phyloP scores from a whole-genome alignment of 2,797 vertebrate genomes.

The Podarcis siculus region DNA sequence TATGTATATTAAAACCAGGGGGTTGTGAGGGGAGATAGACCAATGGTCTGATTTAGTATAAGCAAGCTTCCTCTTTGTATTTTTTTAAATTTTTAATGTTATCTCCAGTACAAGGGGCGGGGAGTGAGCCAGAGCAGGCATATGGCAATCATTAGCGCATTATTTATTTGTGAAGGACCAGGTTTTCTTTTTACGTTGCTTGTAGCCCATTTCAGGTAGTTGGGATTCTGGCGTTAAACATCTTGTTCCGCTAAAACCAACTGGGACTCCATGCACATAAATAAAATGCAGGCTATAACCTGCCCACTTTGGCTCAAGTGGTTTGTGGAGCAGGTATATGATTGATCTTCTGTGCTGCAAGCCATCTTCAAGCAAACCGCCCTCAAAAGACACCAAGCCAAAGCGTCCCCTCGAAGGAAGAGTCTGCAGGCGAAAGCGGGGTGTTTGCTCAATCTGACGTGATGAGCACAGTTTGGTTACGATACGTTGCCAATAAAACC shows the following conservation, averaged over 20 bases:
- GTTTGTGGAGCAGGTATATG: not conserved
- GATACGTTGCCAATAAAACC: slow-evolving; percentile 12
- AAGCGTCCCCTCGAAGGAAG: slow-evolving; percentile 6
- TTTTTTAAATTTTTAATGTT: too few relatives aligned
- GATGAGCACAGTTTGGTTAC: slow-evolving; percentile 2
- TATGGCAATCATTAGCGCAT: too few relatives aligned
- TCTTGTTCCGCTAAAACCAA: not conserved
- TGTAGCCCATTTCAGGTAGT: not conserved
- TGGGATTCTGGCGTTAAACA: not conserved
- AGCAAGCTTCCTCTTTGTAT: too few relatives aligned
- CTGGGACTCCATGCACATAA: not conserved
- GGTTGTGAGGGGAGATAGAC: too few relatives aligned
- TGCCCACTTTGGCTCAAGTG: not conserved
- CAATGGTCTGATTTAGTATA: too few relatives aligned
- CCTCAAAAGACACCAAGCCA: not conserved
- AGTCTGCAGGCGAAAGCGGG: not conserved
- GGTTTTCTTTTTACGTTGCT: not conserved
- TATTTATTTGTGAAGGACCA: too few relatives aligned
- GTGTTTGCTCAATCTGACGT: slow-evolving; percentile 27
- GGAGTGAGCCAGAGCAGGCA: too few relatives aligned
- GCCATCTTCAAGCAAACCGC: not conserved
- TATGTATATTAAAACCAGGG: too few relatives aligned
- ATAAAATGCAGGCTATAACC: not conserved
- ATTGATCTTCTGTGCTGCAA: not conserved
- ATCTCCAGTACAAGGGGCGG: too few relatives aligned